Conservation (phyloP, 2,113 vertebrate genomes). For the Brachionichthys hirsutus region DNA sequence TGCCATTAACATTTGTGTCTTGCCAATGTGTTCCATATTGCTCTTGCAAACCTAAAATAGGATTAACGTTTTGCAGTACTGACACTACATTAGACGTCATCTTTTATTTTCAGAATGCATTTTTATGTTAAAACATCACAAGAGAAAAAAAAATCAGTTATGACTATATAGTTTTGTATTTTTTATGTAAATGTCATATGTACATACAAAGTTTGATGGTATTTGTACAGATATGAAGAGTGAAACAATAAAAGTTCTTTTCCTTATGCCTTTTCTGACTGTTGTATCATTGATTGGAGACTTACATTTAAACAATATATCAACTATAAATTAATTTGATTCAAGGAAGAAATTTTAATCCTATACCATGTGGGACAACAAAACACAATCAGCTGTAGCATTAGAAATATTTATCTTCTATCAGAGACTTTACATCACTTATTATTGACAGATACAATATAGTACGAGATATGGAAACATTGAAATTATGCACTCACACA, state of each 20-base stretch:
- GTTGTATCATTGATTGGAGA: conserved; percentile 8
- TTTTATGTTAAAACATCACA: conserved; percentile 93
- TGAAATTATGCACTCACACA: no score
- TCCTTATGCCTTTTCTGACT: conserved; percentile 67
- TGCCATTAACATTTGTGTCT: conserved; percentile 74
- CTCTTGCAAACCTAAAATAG: conserved; percentile 66
- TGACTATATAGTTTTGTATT: conserved; percentile 99
- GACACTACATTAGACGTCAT: conserved; percentile 83
- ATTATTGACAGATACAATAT: no score
- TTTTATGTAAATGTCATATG: conserved; percentile 99
- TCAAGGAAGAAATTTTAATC: not conserved
- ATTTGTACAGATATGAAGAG: conserved; percentile 99
- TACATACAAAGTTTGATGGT: conserved; percentile 99
- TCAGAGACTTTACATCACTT: no score
- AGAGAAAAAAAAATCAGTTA: conserved; percentile 97
- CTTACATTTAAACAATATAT: not conserved
- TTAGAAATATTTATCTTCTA: no score
- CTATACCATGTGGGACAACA: not conserved
- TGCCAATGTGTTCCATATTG: conserved; percentile 73
- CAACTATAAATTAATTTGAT: not conserved
- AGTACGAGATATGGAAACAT: no score
- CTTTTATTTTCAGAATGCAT: conserved; percentile 83
- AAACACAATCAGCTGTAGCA: no score
- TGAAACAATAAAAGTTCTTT: conserved; percentile 92
- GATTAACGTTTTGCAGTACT: conserved; percentile 73